A percentile compares a stretch with the other conserved stretches of the same genome.
phyloP scores from a whole-genome alignment of 2,888 invertebrate species.

The Gastrophysa polygoni region DNA sequence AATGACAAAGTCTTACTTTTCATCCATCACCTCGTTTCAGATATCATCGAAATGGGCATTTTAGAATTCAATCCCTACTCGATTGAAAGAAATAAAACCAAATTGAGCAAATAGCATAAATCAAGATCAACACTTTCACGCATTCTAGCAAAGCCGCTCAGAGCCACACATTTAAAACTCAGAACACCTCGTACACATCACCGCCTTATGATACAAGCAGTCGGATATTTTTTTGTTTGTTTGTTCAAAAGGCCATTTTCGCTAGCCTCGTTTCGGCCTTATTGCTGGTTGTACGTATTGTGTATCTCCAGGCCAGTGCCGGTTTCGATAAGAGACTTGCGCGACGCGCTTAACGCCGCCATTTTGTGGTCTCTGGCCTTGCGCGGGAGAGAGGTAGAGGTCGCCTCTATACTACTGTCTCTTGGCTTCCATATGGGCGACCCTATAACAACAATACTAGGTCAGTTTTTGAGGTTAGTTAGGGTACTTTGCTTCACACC shows the following conservation, averaged over 20 bases:
- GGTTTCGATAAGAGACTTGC: conserved; percentile 64
- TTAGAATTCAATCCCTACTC: too few species aligned
- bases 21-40: too few species aligned
- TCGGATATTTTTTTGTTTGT: conserved; percentile 18
- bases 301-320: conserved; percentile 59
- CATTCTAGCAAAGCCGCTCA: conserved; percentile 18
- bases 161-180: too few species aligned
- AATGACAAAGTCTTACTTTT: too few species aligned
- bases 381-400: conserved; percentile 66
- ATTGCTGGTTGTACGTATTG: conserved; percentile 56
- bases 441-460: conserved; percentile 72
- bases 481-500: conserved; percentile 33
- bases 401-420: conserved; percentile 73
- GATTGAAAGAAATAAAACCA: too few species aligned
- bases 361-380: conserved; percentile 64
- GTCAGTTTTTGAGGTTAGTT: conserved; percentile 39
- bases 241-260: conserved; percentile 9
- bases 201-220: conserved; percentile 31
- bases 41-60: too few species aligned
- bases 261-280: conserved; percentile 35
- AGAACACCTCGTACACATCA: conserved; percentile 17
- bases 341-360: conserved; percentile 63
- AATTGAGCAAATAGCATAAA: too few species aligned
- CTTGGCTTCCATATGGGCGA: conserved; percentile 99
- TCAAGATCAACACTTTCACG: too few species aligned